Evolutionary conservation across 1,140 invertebrate genomes (phyloP).

Genomic region (Lasioglossum albipes): DNA sequence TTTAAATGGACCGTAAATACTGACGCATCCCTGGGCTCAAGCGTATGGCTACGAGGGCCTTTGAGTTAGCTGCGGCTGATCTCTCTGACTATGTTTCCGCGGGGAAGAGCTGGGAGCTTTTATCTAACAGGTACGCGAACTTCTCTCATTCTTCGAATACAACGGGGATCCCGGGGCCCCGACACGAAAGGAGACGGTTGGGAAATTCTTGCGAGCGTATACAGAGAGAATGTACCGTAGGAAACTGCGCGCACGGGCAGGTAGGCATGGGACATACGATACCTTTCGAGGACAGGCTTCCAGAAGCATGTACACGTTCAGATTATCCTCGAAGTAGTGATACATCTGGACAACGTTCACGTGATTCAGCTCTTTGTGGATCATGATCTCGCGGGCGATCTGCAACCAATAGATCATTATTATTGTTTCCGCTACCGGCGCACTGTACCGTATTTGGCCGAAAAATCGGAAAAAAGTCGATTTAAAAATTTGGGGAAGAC

Average conservation of each 20-base stretch:
- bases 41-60: background rate
- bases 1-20: constrained; percentile 2
- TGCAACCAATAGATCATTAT: constrained; percentile 44
- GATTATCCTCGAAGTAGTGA: constrained; percentile 86
- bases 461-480: no score
- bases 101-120: constrained; percentile 5
- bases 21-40: background rate
- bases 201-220: constrained; percentile 44
- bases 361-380: constrained; percentile 85
- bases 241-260: constrained; percentile 19
- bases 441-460: no score
- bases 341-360: constrained; percentile 86
- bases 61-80: background rate
- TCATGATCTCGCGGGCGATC: constrained; percentile 85
- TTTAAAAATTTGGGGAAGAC: no score
- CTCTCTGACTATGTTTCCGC: background rate
- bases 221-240: constrained; percentile 20
- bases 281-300: constrained; percentile 86
- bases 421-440: background rate
- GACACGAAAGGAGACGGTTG: constrained; percentile 25
- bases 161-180: background rate
- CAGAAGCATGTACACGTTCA: constrained; percentile 88
- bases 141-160: constrained; percentile 20
- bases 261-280: constrained; percentile 55
- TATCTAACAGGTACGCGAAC: constrained; percentile 6